Conservation (phyloP, 1,140 invertebrate genomes). For the Pseudobourletiella spinata region DNA sequence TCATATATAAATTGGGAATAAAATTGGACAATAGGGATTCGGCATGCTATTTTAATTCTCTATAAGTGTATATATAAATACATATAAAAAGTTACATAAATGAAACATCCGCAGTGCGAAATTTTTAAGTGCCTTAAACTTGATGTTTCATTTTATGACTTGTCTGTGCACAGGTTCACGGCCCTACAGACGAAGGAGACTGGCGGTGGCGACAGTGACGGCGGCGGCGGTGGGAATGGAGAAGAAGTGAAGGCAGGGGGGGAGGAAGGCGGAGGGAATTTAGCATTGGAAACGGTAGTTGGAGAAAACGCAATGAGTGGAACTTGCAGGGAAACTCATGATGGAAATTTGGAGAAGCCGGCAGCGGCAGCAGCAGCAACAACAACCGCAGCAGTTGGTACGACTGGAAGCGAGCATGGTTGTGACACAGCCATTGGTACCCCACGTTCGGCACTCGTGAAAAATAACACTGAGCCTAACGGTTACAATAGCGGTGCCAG, state of each 20-base stretch:
- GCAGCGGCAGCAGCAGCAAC: no score
- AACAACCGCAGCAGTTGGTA: background rate
- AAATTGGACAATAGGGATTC: background rate
- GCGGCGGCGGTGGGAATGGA: no score
- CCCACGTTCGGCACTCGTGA: background rate
- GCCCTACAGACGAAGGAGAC: background rate
- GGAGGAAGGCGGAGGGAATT: background rate
- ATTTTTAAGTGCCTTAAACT: slow-evolving; percentile 9
- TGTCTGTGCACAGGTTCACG: background rate
- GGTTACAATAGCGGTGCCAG: slow-evolving; percentile 7
- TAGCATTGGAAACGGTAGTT: no score
- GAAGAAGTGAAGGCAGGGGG: background rate
- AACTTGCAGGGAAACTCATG: no score
- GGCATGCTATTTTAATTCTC: background rate
- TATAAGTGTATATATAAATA: no score
- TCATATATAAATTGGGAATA: no score
- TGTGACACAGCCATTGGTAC: slow-evolving; percentile 2
- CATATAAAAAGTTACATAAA: no score
- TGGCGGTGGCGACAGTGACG: no score
- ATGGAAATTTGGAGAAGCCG: background rate
- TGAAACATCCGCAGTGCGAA: slow-evolving; percentile 1
- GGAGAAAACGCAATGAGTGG: no score
- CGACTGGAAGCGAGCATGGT: background rate
- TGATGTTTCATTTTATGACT: background rate
- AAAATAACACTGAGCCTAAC: background rate